Percentiles rank a stretch among this genome's conserved stretches.
phyloP scores from a whole-genome alignment of 2,113 vertebrate species.

The Cynoglossus semilaevis region DNA sequence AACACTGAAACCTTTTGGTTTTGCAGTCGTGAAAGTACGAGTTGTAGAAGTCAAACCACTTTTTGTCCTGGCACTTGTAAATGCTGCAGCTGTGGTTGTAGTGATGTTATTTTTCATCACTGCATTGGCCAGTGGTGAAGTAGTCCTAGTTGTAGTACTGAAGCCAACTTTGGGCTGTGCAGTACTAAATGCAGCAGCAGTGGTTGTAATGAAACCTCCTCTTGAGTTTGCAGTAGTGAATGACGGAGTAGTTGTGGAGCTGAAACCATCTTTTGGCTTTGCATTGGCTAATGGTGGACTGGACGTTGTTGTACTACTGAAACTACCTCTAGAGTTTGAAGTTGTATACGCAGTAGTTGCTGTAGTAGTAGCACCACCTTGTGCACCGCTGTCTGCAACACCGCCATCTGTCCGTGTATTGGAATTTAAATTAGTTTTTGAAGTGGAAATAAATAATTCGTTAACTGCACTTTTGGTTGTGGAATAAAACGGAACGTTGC shows the following conservation, averaged over 20 bases:
- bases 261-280: not conserved
- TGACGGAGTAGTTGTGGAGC: not conserved
- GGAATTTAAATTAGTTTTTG: constrained; percentile 5
- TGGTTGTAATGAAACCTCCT: not conserved
- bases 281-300: not conserved
- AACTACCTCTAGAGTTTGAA: constrained; percentile 8
- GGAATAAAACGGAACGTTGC: constrained; percentile 9
- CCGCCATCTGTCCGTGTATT: not conserved
- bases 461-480: constrained; percentile 6
- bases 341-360: not conserved
- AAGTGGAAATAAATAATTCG: not conserved
- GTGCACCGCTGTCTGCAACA: not conserved
- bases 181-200: too few species aligned
- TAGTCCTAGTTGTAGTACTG: too few species aligned
- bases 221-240: not conserved
- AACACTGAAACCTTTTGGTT: constrained; percentile 19
- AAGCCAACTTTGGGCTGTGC: too few species aligned
- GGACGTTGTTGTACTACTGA: not conserved
- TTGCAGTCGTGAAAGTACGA: not conserved
- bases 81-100: not conserved
- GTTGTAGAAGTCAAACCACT: not conserved
- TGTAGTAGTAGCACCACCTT: not conserved
- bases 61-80: constrained; percentile 1
- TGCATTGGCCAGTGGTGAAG: too few species aligned
- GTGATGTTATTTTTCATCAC: not conserved